Conservation (phyloP, 1,140 invertebrate genomes). For the Trichonephila clavata region DNA sequence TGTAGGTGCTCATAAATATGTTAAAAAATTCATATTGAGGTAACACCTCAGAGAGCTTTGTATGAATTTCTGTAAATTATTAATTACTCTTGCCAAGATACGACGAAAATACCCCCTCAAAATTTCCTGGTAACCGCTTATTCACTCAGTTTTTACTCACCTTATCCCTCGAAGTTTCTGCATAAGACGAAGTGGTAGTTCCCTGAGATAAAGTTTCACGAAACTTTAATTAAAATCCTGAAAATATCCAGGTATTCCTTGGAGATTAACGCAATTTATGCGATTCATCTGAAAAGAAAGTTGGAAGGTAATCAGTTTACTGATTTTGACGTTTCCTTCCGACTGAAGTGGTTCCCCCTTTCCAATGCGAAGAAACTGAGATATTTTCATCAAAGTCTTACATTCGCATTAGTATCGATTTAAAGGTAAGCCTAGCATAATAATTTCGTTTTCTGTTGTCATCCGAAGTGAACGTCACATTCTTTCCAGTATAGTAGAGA, state of each 20-base stretch:
- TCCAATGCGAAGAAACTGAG: conserved; percentile 46
- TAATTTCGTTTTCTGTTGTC: conserved; percentile 76
- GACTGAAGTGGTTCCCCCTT: conserved; percentile 32
- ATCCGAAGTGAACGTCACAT: conserved; percentile 64
- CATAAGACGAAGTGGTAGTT: background rate
- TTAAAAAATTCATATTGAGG: too few relatives aligned
- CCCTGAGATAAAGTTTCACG: background rate
- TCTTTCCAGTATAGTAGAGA: conserved; percentile 57
- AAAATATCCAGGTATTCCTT: conserved; percentile 60
- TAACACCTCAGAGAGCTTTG: too few relatives aligned
- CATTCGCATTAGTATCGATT: conserved; percentile 76
- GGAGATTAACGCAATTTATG: conserved; percentile 64
- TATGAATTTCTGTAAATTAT: too few relatives aligned
- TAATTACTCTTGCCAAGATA: too few relatives aligned
- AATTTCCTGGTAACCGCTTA: background rate
- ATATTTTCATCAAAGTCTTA: conserved; percentile 72
- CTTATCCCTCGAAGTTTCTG: background rate
- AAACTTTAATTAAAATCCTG: conserved; percentile 64
- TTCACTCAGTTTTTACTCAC: background rate
- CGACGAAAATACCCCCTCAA: too few relatives aligned
- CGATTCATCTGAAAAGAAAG: conserved; percentile 66
- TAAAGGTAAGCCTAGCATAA: conserved; percentile 72
- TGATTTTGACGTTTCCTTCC: conserved; percentile 75
- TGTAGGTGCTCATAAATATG: too few relatives aligned
- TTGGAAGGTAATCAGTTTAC: conserved; percentile 66